These are phyloP conservation scores for Steinernema scapterisci DNA, from an alignment of 2,888 invertebrate genomes.

Conservation along the genomic window DNA sequence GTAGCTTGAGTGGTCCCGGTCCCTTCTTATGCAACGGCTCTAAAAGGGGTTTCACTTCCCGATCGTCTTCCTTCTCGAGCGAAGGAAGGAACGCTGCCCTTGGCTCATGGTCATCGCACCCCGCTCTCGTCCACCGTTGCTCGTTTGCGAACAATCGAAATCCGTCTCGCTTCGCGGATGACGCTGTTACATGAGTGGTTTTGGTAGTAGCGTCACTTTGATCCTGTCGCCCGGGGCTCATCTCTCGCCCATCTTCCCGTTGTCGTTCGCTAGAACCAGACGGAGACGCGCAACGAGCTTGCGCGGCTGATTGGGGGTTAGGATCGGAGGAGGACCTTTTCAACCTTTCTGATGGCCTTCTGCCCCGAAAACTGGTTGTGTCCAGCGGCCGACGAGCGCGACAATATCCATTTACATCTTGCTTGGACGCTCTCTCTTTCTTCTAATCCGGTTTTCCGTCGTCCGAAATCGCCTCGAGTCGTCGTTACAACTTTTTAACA, in stretches of 20 bases:
- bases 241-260: conserved; percentile 28
- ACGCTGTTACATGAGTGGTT: conserved; percentile 31
- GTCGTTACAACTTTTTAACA: conserved; percentile 32
- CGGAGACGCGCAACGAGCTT: conserved; percentile 32
- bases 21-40: not conserved
- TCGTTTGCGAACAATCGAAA: conserved; percentile 29
- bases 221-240: conserved; percentile 31
- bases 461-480: conserved; percentile 33
- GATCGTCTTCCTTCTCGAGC: not conserved
- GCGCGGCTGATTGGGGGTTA: conserved; percentile 33
- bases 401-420: conserved; percentile 33
- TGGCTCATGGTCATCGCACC: conserved; percentile 26
- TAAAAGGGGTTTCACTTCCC: not conserved
- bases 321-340: conserved; percentile 31
- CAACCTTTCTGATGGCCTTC: conserved; percentile 32
- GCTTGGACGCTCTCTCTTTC: conserved; percentile 32
- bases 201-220: conserved; percentile 32
- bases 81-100: conserved; percentile 14
- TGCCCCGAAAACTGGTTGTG: conserved; percentile 33
- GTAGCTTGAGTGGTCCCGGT: not conserved
- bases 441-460: conserved; percentile 31
- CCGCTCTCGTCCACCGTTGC: conserved; percentile 24
- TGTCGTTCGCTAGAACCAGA: conserved; percentile 32
- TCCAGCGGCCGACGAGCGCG: conserved; percentile 31
- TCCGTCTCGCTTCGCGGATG: conserved; percentile 33